These are phyloP conservation scores for Paedocypris micromegethes DNA, from an alignment of 2,797 vertebrate genomes.

Conservation along the genomic window DNA sequence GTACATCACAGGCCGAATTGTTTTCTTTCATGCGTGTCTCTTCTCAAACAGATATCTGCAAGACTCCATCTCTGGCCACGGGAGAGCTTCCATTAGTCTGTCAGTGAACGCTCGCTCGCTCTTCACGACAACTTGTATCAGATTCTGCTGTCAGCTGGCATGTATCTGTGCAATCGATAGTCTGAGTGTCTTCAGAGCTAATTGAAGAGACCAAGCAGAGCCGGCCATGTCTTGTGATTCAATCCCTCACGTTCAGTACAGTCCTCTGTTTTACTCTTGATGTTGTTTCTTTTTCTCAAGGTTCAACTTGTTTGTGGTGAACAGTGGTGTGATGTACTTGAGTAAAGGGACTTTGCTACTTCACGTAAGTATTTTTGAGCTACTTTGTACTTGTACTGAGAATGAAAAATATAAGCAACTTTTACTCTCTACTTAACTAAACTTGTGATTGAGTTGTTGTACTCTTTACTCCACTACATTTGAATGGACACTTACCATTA, in stretches of 20 bases:
- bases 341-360: too few species aligned
- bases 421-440: too few species aligned
- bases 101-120: constrained; percentile 33
- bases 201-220: constrained; percentile 22
- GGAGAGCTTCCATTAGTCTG: constrained; percentile 44
- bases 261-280: background rate
- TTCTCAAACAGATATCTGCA: constrained; percentile 29
- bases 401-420: too few species aligned
- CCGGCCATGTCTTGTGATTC: constrained; percentile 13
- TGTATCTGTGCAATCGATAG: constrained; percentile 32
- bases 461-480: too few species aligned
- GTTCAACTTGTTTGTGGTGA: too few species aligned
- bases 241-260: background rate
- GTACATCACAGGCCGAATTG: constrained; percentile 48
- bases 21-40: constrained; percentile 47
- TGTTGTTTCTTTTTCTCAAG: too few species aligned
- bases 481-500: too few species aligned
- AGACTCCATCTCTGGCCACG: constrained; percentile 23
- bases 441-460: too few species aligned
- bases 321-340: too few species aligned
- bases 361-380: too few species aligned
- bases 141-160: constrained; percentile 38
- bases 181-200: constrained; percentile 18
- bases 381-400: too few species aligned
- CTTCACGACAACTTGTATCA: constrained; percentile 17